Conservation (phyloP, 2,113 vertebrate genomes). For the Podarcis cretensis region DNA sequence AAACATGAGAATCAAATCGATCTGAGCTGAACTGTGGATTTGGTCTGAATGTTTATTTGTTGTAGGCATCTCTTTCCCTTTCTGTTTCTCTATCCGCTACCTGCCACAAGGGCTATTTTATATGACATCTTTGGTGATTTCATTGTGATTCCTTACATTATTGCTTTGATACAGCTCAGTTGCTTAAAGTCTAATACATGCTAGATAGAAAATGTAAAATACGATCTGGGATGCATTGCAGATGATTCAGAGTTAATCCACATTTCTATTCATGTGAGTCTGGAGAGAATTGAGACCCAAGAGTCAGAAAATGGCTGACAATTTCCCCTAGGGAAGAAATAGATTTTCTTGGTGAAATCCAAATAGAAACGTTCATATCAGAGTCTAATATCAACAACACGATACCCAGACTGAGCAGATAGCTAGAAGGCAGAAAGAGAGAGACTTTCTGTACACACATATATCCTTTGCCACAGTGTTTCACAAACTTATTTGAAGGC, state of each 20-base stretch:
- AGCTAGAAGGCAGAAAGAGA: constrained; percentile 60
- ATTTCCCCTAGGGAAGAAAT: constrained; percentile 54
- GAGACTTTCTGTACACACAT: constrained; percentile 57
- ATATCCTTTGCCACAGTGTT: constrained; percentile 61
- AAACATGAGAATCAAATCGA: background rate
- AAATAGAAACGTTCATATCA: constrained; percentile 69
- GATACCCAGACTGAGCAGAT: constrained; percentile 60
- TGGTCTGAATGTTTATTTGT: constrained; percentile 3
- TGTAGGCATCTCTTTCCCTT: background rate
- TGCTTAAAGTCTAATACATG: constrained; percentile 36
- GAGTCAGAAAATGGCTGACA: constrained; percentile 58
- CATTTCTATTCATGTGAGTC: constrained; percentile 54
- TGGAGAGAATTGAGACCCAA: constrained; percentile 58
- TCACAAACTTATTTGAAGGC: constrained; percentile 67
- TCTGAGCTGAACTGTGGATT: constrained; percentile 22
- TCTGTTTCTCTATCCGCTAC: background rate
- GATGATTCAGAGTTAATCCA: constrained; percentile 54
- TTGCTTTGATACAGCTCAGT: constrained; percentile 15
- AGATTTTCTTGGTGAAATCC: constrained; percentile 66
- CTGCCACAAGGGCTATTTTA: background rate
- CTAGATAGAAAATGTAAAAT: constrained; percentile 28
- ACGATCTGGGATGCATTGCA: constrained; percentile 37
- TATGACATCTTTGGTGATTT: constrained; percentile 21
- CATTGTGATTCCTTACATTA: constrained; percentile 2
- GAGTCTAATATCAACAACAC: constrained; percentile 73